Conservation (phyloP, 2,113 vertebrate species). For the Ictalurus furcatus region DNA sequence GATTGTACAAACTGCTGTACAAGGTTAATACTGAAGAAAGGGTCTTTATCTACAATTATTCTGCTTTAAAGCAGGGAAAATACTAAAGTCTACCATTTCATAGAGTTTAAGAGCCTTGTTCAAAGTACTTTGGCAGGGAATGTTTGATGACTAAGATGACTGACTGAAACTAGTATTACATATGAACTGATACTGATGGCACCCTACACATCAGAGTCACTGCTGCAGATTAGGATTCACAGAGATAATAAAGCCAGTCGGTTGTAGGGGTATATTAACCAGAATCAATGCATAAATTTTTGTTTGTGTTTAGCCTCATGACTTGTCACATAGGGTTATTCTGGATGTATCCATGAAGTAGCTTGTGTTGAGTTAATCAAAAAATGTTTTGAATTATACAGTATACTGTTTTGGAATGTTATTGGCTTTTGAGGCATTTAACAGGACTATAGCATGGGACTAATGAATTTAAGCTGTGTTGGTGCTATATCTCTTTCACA, state of each 20-base stretch:
- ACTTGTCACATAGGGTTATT: neutral
- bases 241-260: neutral
- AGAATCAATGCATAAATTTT: neutral
- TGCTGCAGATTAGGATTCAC: neutral
- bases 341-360: neutral
- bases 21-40: neutral
- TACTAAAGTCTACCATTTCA: neutral
- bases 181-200: neutral
- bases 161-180: slow-evolving; percentile 8
- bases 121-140: neutral
- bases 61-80: neutral
- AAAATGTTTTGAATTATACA: neutral
- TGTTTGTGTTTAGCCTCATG: neutral
- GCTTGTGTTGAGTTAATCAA: neutral
- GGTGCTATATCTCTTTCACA: neutral
- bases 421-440: neutral
- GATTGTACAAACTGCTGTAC: neutral
- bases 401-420: neutral
- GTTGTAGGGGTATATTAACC: neutral
- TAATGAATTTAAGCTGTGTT: neutral
- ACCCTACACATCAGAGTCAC: neutral
- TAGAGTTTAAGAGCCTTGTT: neutral
- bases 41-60: neutral
- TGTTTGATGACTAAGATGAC: neutral
- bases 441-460: neutral